Evolutionary conservation across 2,888 invertebrate species (phyloP).

Genomic region (Tinea trinotella): DNA sequence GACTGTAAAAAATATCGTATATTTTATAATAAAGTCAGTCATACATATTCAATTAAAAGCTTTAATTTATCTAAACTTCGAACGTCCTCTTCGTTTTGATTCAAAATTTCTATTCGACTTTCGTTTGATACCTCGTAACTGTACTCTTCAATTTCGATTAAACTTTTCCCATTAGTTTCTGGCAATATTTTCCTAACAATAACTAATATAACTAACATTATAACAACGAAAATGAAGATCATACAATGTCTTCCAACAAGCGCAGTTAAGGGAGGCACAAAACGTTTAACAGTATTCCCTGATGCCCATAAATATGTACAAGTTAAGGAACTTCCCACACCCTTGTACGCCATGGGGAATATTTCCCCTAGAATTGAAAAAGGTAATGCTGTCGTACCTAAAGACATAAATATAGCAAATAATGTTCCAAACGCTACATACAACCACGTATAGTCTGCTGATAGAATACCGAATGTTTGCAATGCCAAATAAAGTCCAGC

Average conservation of each 20-base stretch:
- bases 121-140: background rate
- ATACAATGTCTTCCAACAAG: constrained; percentile 25
- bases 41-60: constrained; percentile 24
- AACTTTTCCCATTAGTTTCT: constrained; percentile 26
- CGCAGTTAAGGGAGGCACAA: constrained; percentile 23
- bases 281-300: constrained; percentile 26
- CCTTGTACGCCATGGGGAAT: constrained; percentile 29
- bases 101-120: constrained; percentile 18
- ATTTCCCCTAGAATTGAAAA: constrained; percentile 28
- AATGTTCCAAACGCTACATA: constrained; percentile 26
- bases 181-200: constrained; percentile 26
- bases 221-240: constrained; percentile 21
- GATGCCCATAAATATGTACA: constrained; percentile 30
- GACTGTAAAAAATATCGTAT: background rate
- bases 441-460: constrained; percentile 27
- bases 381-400: constrained; percentile 28
- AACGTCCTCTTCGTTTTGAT: constrained; percentile 23
- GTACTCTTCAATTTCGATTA: constrained; percentile 26
- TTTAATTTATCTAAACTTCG: constrained; percentile 26
- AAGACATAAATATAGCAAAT: constrained; percentile 29
- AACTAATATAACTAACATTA: constrained; percentile 25
- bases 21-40: background rate
- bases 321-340: constrained; percentile 29
- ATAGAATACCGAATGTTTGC: constrained; percentile 26
- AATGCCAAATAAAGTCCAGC: constrained; percentile 25